Conservation (phyloP, 2,797 vertebrate species). For the Erithacus rubecula region DNA sequence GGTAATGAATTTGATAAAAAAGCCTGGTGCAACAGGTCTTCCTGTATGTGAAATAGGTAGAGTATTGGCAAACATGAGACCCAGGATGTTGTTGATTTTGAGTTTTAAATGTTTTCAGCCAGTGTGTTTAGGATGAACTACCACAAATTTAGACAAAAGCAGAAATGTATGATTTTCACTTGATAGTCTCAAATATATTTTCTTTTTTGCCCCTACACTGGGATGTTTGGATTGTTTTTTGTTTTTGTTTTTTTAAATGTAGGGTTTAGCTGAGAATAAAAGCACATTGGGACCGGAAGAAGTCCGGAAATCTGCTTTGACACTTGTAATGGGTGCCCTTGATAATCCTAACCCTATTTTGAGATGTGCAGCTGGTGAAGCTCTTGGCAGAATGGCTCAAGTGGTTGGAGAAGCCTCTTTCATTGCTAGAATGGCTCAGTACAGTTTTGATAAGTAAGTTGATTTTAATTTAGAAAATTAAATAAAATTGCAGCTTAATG, state of each 20-base stretch:
- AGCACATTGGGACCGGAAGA: constrained; percentile 96
- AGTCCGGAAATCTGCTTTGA: constrained; percentile 95
- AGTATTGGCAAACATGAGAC: background rate
- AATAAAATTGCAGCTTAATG: background rate
- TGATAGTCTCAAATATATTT: background rate
- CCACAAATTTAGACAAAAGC: background rate
- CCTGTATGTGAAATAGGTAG: background rate
- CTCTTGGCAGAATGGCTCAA: constrained; percentile 97
- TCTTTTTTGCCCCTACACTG: background rate
- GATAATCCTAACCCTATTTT: constrained; percentile 98
- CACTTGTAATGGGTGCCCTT: constrained; percentile 95
- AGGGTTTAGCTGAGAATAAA: constrained; percentile 99
- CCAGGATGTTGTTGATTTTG: background rate
- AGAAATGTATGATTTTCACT: background rate
- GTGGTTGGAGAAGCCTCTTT: constrained; percentile 97
- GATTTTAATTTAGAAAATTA: constrained; percentile 13
- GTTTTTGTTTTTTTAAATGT: background rate
- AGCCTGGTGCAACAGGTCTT: background rate
- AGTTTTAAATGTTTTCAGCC: background rate
- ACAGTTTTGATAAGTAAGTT: constrained; percentile 97
- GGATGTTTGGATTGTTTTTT: background rate
- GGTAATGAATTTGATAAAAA: background rate
- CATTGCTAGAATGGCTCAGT: constrained; percentile 98
- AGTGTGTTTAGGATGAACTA: background rate
- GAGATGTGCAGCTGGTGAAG: constrained; percentile 96